Base-by-base conservation (phyloP, 2,797 vertebrate genomes). In the Channa striata region DNA sequence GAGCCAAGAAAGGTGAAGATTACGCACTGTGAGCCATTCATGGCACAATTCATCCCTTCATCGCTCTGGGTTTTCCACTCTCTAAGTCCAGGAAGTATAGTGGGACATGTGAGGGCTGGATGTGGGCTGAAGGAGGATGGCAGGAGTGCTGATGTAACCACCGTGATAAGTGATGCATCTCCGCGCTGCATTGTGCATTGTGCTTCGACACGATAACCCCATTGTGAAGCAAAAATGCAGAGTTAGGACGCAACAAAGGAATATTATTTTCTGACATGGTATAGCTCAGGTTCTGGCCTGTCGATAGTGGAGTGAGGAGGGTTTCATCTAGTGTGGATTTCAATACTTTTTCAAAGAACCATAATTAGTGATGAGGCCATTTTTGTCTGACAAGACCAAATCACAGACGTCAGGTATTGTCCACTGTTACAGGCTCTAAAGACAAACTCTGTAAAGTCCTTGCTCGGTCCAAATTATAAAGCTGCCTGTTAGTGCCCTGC, bases 131-230 rank as follows among this genome's bases (percentile, higher is more conserved):
- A 77, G 78, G 75, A 74, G 68, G 78, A 73, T 65, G 67, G 65
- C 77, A 87, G 82, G 60, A 82, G 80, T 80, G 83, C 81, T 86
- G 87, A 87, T 84, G 86, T 91, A 90, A 91, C 84, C 83, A 54
- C 74, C 85, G 74, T 77, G 87, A 89, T 87, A 86, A 90, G 83
- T 81, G 78, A 86, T 84, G 90, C 70, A 78, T 80, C 82, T 83
- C 80, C 67, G 54, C 66, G 13, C 60, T 46, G 67, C 69, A 85
- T 89, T 93, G 91, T 93, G 87, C 84, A 81, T 89, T 92, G 91
- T 93, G 75, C 77, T 82, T 74, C 13, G 43, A 83, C 74, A 83
- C 69, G 80, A 87, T 80, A 74, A 74, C 72, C 73, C 72, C 52
- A 46, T 60, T 80, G 74, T 86, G 58, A 81, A 54, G 62, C 74